phyloP scores from a whole-genome alignment of 2,888 invertebrate species.

The Acanthosepion lycidas region DNA sequence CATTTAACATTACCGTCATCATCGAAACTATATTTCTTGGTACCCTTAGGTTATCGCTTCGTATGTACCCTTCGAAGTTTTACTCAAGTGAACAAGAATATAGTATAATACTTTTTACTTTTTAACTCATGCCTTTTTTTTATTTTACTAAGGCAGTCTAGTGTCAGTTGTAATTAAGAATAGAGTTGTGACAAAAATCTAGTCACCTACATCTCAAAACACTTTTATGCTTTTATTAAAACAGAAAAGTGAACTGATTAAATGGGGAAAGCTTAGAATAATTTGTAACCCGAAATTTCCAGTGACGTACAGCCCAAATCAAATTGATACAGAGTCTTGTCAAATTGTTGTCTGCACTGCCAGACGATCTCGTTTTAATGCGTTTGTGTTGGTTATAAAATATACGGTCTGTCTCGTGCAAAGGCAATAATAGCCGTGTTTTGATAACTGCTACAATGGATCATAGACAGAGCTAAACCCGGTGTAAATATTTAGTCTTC shows the following conservation, averaged over 20 bases:
- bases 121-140: too few species aligned
- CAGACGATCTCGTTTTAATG: neutral
- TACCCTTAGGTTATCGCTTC: too few species aligned
- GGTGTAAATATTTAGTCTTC: neutral
- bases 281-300: neutral
- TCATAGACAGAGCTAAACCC: neutral
- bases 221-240: too few species aligned
- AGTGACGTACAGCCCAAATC: neutral
- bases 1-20: too few species aligned
- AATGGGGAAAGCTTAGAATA: neutral
- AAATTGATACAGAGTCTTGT: neutral
- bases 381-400: neutral
- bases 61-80: too few species aligned
- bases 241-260: neutral
- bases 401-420: neutral
- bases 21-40: too few species aligned
- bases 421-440: neutral
- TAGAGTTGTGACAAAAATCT: too few species aligned
- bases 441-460: neutral
- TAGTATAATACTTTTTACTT: too few species aligned
- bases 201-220: too few species aligned
- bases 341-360: neutral
- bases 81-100: too few species aligned
- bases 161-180: too few species aligned
- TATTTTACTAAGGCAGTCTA: too few species aligned